A percentile compares a stretch with the other conserved stretches of the same genome.
phyloP scores from a whole-genome alignment of 1,140 invertebrate genomes.

The Gryon sp. region DNA sequence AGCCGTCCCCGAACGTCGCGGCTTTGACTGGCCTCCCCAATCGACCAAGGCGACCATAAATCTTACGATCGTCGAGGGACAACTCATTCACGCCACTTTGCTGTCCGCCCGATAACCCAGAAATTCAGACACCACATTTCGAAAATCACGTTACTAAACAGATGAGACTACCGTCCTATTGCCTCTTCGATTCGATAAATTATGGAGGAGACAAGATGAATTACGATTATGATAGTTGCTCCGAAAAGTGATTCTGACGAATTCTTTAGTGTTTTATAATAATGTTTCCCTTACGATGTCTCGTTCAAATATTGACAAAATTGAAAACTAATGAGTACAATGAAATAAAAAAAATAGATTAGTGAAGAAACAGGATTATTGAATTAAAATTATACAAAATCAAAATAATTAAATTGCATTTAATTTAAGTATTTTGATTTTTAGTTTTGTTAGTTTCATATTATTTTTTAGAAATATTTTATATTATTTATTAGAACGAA shows the following conservation, averaged over 20 bases:
- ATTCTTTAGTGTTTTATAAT: not conserved
- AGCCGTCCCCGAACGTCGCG: slow-evolving; percentile 54
- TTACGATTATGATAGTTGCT: slow-evolving; percentile 37
- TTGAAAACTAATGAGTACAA: slow-evolving; percentile 13
- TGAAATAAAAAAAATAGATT: slow-evolving; percentile 12
- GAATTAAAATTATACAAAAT: too few relatives aligned
- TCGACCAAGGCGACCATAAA: slow-evolving; percentile 73
- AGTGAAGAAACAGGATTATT: too few relatives aligned
- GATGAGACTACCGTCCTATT: slow-evolving; percentile 46
- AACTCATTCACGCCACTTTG: slow-evolving; percentile 77
- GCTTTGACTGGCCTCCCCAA: slow-evolving; percentile 49
- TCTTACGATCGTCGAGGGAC: slow-evolving; percentile 77
- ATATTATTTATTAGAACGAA: too few relatives aligned
- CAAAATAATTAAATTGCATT: too few relatives aligned
- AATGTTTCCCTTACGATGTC: not conserved
- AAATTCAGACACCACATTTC: slow-evolving; percentile 58
- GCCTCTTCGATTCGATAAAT: slow-evolving; percentile 34
- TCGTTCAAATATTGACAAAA: too few relatives aligned
- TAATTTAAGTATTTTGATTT: too few relatives aligned
- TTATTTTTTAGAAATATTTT: too few relatives aligned
- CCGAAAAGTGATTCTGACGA: slow-evolving; percentile 3
- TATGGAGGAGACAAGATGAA: slow-evolving; percentile 33
- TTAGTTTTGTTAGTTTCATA: too few relatives aligned
- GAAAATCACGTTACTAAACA: slow-evolving; percentile 57
- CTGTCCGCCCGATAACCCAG: slow-evolving; percentile 71